A percentile compares a stretch with the other conserved stretches of the same genome.
Conservation (phyloP, 2,113 vertebrate species). For the Oceanites oceanicus region DNA sequence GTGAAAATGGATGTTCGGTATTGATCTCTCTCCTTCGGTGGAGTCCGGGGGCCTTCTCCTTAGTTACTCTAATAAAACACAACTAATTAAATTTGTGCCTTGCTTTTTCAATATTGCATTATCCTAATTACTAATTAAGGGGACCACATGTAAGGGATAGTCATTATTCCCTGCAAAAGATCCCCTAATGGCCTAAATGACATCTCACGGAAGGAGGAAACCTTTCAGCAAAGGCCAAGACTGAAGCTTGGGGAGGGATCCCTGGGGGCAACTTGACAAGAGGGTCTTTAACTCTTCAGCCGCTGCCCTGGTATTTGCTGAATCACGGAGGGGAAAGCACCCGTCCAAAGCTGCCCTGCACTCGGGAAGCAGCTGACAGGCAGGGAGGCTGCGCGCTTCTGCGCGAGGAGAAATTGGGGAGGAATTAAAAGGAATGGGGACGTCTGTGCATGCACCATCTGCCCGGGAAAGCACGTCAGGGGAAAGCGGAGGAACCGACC, state of each 20-base stretch:
- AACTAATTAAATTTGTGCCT: constrained; percentile 38
- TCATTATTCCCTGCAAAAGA: constrained; percentile 6
- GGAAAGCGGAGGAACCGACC: rapidly evolving
- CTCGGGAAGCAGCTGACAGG: not conserved
- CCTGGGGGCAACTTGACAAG: not conserved
- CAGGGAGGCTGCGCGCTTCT: rapidly evolving
- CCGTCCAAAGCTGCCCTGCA: rapidly evolving
- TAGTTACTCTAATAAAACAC: constrained; percentile 59
- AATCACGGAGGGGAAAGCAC: not conserved
- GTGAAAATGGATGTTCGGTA: constrained; percentile 54
- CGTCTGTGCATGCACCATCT: not conserved
- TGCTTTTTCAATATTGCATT: constrained; percentile 12
- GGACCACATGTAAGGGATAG: not conserved
- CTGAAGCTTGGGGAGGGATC: not conserved
- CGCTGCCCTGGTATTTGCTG: not conserved
- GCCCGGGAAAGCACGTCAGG: rapidly evolving
- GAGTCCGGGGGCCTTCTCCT: constrained; percentile 33
- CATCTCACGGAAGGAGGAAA: constrained; percentile 11
- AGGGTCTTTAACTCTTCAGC: constrained; percentile 10
- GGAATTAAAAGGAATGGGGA: not conserved
- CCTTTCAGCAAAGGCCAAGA: constrained; percentile 31
- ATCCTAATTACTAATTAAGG: constrained; percentile 36
- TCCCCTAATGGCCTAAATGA: constrained; percentile 37
- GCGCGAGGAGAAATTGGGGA: not conserved
- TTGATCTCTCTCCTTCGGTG: constrained; percentile 16